Base-by-base conservation (phyloP, 2,888 invertebrate species). In the Phania funesta region DNA sequence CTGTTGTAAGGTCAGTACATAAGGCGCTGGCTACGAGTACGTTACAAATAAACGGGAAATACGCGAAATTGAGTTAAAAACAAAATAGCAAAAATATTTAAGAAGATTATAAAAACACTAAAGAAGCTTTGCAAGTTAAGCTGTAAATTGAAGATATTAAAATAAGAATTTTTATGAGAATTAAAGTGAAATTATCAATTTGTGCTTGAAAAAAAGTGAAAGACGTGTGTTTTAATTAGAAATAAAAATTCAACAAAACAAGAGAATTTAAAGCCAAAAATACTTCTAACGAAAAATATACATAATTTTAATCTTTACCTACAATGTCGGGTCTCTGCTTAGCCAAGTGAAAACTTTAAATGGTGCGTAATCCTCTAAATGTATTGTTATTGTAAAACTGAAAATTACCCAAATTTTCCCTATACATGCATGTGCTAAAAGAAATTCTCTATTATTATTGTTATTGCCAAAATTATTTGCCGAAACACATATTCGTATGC, bases 1-100 rank as follows among this genome's bases (percentile, higher is more conserved):
- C 13, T 52, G 32, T 58, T 50, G 56, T 81, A 75, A 84, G 80
- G 85, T 88, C 86, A 88, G 88, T 88, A 86, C 85, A 86, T 85
- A 84, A 87, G 86, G 87, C 87, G 86, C 86, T 86, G 85, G 86
- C 87, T 85, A 83, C 85, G 85, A 84, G 83, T 84, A 86, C 87
- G 86, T 84, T 85, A 84, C 85, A 11, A 65, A 62, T 32, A 50
- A 50, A 71, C 76, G 71, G n/a, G 80, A 62, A 60, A 56, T 54
- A 50, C 58, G 50, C 58, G 65, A 48, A 50, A 29, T 44, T 44
- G 8, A 20, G 4, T 13, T 3, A 18, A 8, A 52, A 38, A 52
- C 20, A 32, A 3, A 46, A 20, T 16, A 22, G 9, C 48, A 29
- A 46, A 20, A 29, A 18, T 24, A 62, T 32, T 16, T 44, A 32